phyloP scores from a whole-genome alignment of 1,140 invertebrate genomes.

The Ptiloglossa arizonensis region DNA sequence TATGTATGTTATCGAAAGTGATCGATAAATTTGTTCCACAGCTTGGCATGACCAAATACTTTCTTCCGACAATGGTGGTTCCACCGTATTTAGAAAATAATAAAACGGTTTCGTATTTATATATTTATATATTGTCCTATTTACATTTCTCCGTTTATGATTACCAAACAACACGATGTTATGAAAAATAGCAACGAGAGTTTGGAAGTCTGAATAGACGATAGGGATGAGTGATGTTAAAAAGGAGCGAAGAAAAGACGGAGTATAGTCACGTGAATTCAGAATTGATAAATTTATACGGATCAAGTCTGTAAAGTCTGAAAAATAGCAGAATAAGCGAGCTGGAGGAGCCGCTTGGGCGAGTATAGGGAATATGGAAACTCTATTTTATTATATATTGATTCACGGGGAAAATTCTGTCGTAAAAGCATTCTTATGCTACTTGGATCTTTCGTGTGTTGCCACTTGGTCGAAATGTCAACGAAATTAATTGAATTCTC shows the following conservation, averaged over 20 bases:
- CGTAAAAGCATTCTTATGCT: not conserved
- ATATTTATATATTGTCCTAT: too few species aligned
- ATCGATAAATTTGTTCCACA: too few species aligned
- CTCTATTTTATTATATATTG: conserved; percentile 39
- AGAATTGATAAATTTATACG: conserved; percentile 64
- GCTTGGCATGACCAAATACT: too few species aligned
- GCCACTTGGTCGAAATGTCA: not conserved
- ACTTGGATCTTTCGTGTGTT: conserved; percentile 5
- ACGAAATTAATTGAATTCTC: not conserved
- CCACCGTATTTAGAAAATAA: too few species aligned
- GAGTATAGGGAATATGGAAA: conserved; percentile 2
- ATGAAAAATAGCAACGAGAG: too few species aligned
- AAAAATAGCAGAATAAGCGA: conserved; percentile 67
- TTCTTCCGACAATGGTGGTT: too few species aligned
- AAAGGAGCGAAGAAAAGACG: not conserved
- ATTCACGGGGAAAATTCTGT: conserved; percentile 46
- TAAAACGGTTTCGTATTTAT: too few species aligned
- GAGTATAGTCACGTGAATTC: conserved; percentile 10
- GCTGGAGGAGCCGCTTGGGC: too few species aligned
- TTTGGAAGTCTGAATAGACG: too few species aligned
- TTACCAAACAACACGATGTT: too few species aligned
- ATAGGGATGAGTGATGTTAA: not conserved
- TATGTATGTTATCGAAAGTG: too few species aligned
- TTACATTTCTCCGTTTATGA: too few species aligned
- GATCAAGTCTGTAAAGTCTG: conserved; percentile 66